Base-by-base conservation (phyloP, 2,113 vertebrate species). In the Sylvia atricapilla region DNA sequence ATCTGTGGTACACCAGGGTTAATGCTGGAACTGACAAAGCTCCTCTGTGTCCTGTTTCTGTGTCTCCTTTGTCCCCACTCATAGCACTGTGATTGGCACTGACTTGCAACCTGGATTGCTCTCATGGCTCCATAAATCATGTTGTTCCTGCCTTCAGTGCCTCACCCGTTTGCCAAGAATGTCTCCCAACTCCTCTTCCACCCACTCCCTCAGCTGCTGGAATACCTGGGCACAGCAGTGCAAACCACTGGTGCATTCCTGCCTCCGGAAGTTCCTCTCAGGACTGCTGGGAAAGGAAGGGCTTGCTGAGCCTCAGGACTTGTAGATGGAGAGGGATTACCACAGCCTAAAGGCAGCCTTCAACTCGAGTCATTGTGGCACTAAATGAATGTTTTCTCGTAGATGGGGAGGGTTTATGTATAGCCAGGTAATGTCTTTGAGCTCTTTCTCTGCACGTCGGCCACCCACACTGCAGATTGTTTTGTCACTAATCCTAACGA, bases 341-440 rank as follows among this genome's bases (percentile, higher is more conserved):
- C 72, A 49, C 43, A 95, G n/a, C 56, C 75, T 63, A 59, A 75
- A 85, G 58, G 49, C 84, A 87, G 43, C 70, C 59, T 84, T 82
- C 86, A 92, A 22, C 50, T 55, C 53, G 76, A 92, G n/a, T 69
- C 94, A 76, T 27, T 91, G 67, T 74, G 59, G 70, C 18, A 70
- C 67, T 59, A 70, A 87, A 85, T 81, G 20, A 35, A 19, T 88
- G 9, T 50, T 76, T 79, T 80, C 64, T 66, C 68, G 35, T 64
- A 35, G 5, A 2, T 33, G 44, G 67, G 59, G 53, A 59, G 83
- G 49, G 37, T 87, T 87, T 89, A 35, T 58, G 43, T 39, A 46
- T 25, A 59, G 74, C 53, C 69, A 67, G 84, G 33, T 64, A 3
- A 84, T 4, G 13, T 69, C 86, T 89, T n/a, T 25, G 70, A 83